These are phyloP conservation scores for Lepus timidus DNA, from an alignment of 2,113 vertebrate species.

Conservation along the genomic window DNA sequence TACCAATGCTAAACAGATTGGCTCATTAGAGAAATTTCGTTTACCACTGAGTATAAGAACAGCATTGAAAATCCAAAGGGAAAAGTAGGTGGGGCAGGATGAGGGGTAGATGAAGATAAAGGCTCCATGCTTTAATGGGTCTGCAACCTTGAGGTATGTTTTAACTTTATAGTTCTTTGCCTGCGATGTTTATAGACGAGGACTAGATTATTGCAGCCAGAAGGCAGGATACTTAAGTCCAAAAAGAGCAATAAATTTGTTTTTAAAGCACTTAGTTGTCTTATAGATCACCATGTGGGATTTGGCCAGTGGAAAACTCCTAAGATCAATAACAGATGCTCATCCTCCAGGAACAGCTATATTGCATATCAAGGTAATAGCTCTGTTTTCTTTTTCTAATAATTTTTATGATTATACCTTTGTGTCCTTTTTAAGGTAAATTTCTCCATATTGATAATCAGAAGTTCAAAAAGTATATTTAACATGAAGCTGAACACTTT, in stretches of 20 bases:
- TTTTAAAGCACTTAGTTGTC: slow-evolving; percentile 81
- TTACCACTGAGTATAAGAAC: slow-evolving; percentile 32
- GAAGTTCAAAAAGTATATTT: neutral
- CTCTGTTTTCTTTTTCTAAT: slow-evolving; percentile 44
- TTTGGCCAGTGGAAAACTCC: slow-evolving; percentile 97
- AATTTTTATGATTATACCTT: neutral
- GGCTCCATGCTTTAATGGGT: neutral
- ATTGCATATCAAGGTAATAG: slow-evolving; percentile 95
- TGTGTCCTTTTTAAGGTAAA: slow-evolving; percentile 26
- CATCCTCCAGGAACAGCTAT: slow-evolving; percentile 98
- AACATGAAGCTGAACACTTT: neutral
- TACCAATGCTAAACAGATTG: slow-evolving; percentile 48
- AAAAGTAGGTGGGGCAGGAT: slow-evolving; percentile 35
- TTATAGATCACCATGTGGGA: slow-evolving; percentile 99
- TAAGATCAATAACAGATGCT: slow-evolving; percentile 97
- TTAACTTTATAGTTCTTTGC: slow-evolving; percentile 72
- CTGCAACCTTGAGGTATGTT: slow-evolving; percentile 49
- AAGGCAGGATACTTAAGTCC: slow-evolving; percentile 64
- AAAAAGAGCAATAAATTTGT: slow-evolving; percentile 78
- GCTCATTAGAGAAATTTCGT: slow-evolving; percentile 60
- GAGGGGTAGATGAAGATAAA: slow-evolving; percentile 17
- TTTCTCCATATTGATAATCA: neutral
- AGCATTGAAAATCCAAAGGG: slow-evolving; percentile 57
- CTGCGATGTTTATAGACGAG: slow-evolving; percentile 70
- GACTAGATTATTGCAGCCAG: slow-evolving; percentile 71